These are phyloP conservation scores for Auanema freiburgensis DNA, from an alignment of 2,888 invertebrate genomes.

Conservation along the genomic window DNA sequence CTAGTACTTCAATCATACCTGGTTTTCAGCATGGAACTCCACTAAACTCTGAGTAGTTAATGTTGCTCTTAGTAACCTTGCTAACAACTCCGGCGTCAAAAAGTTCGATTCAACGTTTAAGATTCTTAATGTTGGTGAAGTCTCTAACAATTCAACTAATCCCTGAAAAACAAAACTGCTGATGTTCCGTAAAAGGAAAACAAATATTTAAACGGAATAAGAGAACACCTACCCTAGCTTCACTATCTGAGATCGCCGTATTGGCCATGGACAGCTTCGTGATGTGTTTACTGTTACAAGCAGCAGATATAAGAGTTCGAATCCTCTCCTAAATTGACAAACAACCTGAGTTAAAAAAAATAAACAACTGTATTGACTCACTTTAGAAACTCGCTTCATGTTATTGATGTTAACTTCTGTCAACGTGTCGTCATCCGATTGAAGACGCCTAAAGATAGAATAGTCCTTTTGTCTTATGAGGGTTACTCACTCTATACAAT, in stretches of 20 bases:
- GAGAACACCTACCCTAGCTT: conserved; percentile 71
- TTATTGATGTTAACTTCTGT: conserved; percentile 98
- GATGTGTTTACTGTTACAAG: conserved; percentile 86
- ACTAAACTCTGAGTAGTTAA: conserved; percentile 83
- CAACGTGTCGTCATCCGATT: conserved; percentile 80
- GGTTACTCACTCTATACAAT: conserved; percentile 77
- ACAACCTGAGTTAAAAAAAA: neutral
- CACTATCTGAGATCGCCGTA: conserved; percentile 86
- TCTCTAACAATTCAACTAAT: conserved; percentile 57
- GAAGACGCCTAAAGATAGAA: conserved; percentile 67
- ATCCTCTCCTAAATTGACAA: conserved; percentile 77
- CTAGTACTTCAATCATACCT: conserved; percentile 72
- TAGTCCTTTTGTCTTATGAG: neutral
- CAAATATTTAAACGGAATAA: too few species aligned
- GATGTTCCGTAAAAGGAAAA: too few species aligned
- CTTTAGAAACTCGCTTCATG: conserved; percentile 83
- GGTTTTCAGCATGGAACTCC: conserved; percentile 95
- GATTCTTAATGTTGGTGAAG: conserved; percentile 67
- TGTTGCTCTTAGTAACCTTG: conserved; percentile 82
- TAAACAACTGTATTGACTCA: conserved; percentile 2
- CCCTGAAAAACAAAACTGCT: conserved; percentile 39
- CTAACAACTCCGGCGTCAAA: conserved; percentile 84
- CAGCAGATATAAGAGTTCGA: conserved; percentile 79
- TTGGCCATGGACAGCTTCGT: conserved; percentile 90
- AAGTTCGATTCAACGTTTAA: conserved; percentile 86